A percentile compares a stretch with the other conserved stretches of the same genome.
These are phyloP conservation scores for Menidia beryllina DNA, from an alignment of 2,113 vertebrate genomes.

Conservation along the genomic window DNA sequence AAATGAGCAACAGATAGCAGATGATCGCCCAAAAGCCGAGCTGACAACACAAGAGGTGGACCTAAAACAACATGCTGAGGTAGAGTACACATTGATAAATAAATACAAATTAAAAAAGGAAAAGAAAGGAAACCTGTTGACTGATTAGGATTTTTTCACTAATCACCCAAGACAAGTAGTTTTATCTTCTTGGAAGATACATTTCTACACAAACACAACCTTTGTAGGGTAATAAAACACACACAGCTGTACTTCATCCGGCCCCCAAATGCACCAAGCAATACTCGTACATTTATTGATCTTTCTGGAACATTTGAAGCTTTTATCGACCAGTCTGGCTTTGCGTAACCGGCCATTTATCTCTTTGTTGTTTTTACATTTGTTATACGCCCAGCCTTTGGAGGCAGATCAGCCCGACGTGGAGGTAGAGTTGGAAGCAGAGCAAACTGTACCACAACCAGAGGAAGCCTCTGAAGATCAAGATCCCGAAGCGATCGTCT, in stretches of 20 bases:
- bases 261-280: not conserved
- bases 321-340: slow-evolving; percentile 3
- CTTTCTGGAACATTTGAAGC: slow-evolving; percentile 26
- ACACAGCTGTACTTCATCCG: not conserved
- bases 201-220: not conserved
- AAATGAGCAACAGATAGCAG: slow-evolving; percentile 51
- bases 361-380: slow-evolving; percentile 36
- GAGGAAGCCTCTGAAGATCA: slow-evolving; percentile 51
- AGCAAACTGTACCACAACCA: slow-evolving; percentile 3
- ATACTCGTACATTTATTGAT: slow-evolving; percentile 19
- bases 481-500: slow-evolving; percentile 65
- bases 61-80: slow-evolving; percentile 10
- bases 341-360: slow-evolving; percentile 22
- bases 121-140: no score
- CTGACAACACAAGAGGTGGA: slow-evolving; percentile 66
- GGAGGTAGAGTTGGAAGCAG: slow-evolving; percentile 31
- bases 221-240: not conserved
- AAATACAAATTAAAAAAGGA: no score
- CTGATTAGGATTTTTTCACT: no score
- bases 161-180: no score
- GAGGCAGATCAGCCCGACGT: slow-evolving; percentile 61
- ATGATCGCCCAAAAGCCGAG: slow-evolving; percentile 56
- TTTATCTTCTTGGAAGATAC: not conserved
- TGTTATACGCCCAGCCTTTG: no score
- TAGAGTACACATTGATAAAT: no score